phyloP scores from a whole-genome alignment of 2,113 vertebrate species.

The Etia nguti region DNA sequence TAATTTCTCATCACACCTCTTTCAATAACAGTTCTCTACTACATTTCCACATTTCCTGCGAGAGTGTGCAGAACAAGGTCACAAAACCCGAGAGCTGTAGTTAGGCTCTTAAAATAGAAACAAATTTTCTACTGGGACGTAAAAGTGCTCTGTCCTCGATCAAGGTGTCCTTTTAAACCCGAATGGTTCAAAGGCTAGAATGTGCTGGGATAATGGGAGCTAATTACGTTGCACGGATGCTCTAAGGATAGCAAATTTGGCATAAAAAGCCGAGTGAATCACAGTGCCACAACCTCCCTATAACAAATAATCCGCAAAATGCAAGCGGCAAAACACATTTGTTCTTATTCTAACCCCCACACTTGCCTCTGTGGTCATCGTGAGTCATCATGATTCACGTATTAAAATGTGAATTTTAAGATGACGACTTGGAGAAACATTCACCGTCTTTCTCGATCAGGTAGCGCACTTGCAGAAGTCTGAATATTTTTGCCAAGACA shows the following conservation, averaged over 20 bases:
- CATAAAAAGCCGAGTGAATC: not conserved
- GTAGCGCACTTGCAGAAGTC: slow-evolving; percentile 1
- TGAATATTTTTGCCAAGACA: slow-evolving; percentile 21
- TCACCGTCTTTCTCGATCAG: not conserved
- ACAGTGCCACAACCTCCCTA: not conserved
- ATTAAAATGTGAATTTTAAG: not conserved
- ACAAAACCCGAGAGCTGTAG: not conserved
- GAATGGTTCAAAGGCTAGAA: not conserved
- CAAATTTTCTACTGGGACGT: not conserved
- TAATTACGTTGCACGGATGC: not conserved
- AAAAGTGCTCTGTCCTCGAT: not conserved
- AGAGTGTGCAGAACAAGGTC: not conserved
- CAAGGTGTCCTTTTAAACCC: slow-evolving; percentile 4
- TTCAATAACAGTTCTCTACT: not conserved
- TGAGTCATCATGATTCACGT: not conserved
- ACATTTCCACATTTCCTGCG: not conserved
- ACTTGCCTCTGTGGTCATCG: not conserved
- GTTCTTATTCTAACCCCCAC: not conserved
- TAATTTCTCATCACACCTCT: not conserved
- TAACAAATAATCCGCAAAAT: not conserved
- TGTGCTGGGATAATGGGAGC: not conserved
- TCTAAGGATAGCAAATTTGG: not conserved
- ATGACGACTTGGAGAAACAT: not conserved
- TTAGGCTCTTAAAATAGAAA: not conserved
- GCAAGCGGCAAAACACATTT: not conserved